Percentiles rank a stretch among this genome's conserved stretches.
These are phyloP conservation scores for Dromas ardeola DNA, from an alignment of 2,113 vertebrate genomes.

Conservation along the genomic window DNA sequence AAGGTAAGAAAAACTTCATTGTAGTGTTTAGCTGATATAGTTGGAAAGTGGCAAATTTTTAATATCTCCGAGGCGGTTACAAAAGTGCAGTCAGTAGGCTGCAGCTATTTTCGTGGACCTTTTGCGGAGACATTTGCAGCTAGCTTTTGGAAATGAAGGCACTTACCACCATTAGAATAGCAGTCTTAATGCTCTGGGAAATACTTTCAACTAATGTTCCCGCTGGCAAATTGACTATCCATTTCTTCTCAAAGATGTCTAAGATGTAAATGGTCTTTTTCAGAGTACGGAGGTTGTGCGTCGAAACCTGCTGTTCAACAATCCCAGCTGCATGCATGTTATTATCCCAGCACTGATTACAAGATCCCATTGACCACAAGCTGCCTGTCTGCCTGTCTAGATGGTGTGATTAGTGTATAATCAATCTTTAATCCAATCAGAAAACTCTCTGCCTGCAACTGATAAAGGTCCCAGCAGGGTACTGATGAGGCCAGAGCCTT, in stretches of 20 bases:
- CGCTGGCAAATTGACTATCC: neutral
- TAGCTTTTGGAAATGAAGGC: slow-evolving; percentile 1
- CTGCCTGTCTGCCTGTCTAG: slow-evolving; percentile 73
- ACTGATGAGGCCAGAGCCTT: slow-evolving; percentile 77
- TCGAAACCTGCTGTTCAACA: slow-evolving; percentile 68
- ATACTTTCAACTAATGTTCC: slow-evolving; percentile 27
- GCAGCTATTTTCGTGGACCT: neutral
- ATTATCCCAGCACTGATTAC: slow-evolving; percentile 83
- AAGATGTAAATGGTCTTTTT: slow-evolving; percentile 15
- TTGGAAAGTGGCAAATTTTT: neutral
- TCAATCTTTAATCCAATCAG: slow-evolving; percentile 88
- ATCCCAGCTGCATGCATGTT: slow-evolving; percentile 66
- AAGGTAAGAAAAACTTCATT: neutral
- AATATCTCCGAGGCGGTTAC: neutral
- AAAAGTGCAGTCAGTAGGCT: neutral
- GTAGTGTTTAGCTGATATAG: neutral
- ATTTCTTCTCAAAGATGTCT: slow-evolving; percentile 22
- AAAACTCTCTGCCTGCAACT: slow-evolving; percentile 75
- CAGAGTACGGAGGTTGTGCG: neutral
- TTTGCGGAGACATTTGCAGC: neutral
- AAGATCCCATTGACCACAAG: slow-evolving; percentile 82
- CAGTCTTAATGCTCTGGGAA: slow-evolving; percentile 9
- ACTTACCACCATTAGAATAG: neutral
- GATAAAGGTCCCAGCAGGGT: slow-evolving; percentile 81
- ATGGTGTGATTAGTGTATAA: slow-evolving; percentile 78